Base-by-base conservation (phyloP, 2,113 vertebrate species). In the Micronycteris hirsuta region DNA sequence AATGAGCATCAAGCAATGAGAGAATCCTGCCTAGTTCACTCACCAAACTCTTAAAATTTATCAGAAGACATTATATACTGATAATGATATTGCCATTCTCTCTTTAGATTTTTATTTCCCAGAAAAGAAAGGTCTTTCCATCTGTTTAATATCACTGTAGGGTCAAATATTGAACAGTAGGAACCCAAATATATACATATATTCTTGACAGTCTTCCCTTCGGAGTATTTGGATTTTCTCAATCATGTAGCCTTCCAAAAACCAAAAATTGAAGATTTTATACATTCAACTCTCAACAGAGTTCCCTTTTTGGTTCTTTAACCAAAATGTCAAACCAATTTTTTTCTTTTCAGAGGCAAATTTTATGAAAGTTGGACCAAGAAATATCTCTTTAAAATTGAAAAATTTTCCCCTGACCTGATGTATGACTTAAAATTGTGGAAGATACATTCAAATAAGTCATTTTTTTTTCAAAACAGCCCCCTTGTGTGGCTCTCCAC, bases 261-360 rank as follows among this genome's bases (percentile, higher is more conserved):
- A 77, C 36, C 45, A 88, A 8, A 88, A 90, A 78, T 47, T 33
- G 17, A 94, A 80, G 28, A 80, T 4, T 52, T 77, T 80, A 38
- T 63, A 61, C 67, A 13, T 61, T 89, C 65, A 73, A 33, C 31
- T 54, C 17, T 86, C 70, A 88, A 61, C n/a, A 82, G 49, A 65
- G 14, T 77, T 54, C 12, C 76, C 38, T 93, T 33, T 36, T 36
- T 73, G 17, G 8, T 5, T 76, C 54, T 94, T 92, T 47, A 86
- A 26, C 26, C 31, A 24, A 26, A 41, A 76, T 24, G 14, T n/a
- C 38, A 89, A 91, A 65, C 2, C 15, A 81, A 63, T 5, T 7
- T 74, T 89, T 76, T 78, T 85, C 80, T 80, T 65, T 93, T 87
- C 20, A 67, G 52, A 92, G 41, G 73, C 36, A 95, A 96, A 83